Evolutionary conservation across 2,113 vertebrate genomes (phyloP).

Genomic region (Elephas maximus): DNA sequence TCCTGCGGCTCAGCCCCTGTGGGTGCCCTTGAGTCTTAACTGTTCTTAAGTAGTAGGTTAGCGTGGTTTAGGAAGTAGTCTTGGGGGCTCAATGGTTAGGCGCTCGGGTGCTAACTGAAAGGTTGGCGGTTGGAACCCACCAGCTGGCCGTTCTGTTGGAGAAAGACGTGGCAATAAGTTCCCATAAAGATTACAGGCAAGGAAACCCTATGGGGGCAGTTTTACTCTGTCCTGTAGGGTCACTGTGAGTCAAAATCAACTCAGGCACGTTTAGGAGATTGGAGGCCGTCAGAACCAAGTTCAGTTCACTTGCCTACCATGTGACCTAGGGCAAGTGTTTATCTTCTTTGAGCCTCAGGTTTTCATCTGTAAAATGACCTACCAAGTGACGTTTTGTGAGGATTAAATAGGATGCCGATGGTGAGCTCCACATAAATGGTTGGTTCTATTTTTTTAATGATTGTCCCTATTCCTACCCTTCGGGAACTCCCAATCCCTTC

Average conservation of each 20-base stretch:
- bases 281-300: not conserved
- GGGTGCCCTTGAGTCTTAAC: not conserved
- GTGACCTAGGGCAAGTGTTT: not conserved
- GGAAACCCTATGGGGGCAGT: not conserved
- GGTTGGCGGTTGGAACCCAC: not conserved
- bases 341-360: not conserved
- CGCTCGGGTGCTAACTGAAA: not conserved
- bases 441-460: not conserved
- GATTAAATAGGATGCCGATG: not conserved
- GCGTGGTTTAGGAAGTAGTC: not conserved
- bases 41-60: not conserved
- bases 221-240: not conserved
- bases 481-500: not conserved
- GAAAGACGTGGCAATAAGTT: not conserved
- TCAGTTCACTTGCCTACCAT: not conserved
- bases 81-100: not conserved
- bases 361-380: not conserved
- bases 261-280: not conserved
- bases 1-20: not conserved
- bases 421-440: not conserved
- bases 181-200: not conserved
- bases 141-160: not conserved
- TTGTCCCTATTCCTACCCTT: not conserved
- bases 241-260: too few relatives aligned
- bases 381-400: not conserved